Evolutionary conservation across 1,140 invertebrate genomes (phyloP).

Genomic region (Asbolus verrucosus): DNA sequence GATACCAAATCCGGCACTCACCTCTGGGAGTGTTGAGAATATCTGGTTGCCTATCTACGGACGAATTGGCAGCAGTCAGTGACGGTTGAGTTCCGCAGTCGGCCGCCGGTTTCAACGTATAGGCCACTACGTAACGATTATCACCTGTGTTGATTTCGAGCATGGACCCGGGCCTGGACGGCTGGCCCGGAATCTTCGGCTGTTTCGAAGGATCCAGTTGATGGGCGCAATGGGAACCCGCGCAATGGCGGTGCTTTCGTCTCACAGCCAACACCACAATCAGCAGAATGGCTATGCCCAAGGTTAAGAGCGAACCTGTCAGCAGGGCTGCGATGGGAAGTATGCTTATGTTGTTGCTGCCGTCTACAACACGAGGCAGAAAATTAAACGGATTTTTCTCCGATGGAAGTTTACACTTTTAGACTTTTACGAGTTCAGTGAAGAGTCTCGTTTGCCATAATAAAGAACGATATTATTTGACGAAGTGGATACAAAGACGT

Average conservation of each 20-base stretch:
- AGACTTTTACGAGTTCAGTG: no score
- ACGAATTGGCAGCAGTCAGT: slow-evolving; percentile 38
- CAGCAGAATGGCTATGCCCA: slow-evolving; percentile 73
- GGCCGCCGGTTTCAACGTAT: slow-evolving; percentile 68
- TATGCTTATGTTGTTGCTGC: slow-evolving; percentile 70
- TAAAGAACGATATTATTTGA: no score
- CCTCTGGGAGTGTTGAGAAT: slow-evolving; percentile 65
- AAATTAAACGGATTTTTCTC: no score
- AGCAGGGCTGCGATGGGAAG: slow-evolving; percentile 72
- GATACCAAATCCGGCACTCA: slow-evolving; percentile 54
- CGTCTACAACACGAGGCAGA: slow-evolving; percentile 69
- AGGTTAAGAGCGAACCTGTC: slow-evolving; percentile 71
- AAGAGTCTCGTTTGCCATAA: no score
- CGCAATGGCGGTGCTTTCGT: slow-evolving; percentile 63
- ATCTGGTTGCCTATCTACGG: slow-evolving; percentile 63
- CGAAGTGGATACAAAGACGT: no score
- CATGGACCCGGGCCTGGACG: slow-evolving; percentile 64
- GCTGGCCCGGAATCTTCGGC: slow-evolving; percentile 56
- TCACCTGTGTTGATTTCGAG: slow-evolving; percentile 72
- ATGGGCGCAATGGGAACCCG: slow-evolving; percentile 59
- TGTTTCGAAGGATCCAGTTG: slow-evolving; percentile 61
- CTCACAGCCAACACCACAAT: slow-evolving; percentile 71
- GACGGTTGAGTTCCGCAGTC: slow-evolving; percentile 54
- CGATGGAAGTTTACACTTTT: no score
- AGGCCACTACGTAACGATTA: slow-evolving; percentile 71